Evolutionary conservation across 2,888 invertebrate genomes (phyloP), one percentile per base, ranked within the genome.

Genomic region (Dasysyrphus albostriatus): DNA sequence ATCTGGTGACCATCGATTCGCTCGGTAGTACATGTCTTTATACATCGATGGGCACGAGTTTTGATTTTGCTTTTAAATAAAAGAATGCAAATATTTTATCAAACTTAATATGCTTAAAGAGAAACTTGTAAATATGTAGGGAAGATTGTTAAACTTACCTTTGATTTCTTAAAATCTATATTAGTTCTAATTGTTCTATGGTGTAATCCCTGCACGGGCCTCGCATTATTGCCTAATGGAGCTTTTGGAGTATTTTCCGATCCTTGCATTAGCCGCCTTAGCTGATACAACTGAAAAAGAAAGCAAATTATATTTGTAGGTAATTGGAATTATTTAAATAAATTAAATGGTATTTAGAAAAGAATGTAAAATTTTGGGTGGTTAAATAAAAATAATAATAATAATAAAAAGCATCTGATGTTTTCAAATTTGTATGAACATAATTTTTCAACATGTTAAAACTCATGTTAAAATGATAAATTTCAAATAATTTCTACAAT

Each of bases 101-200:
- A 56, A 16, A 9, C 1, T n/a, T n/a, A n/a, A n/a, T n/a, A n/a
- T n/a, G n/a, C n/a, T n/a, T n/a, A n/a, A n/a, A n/a, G n/a, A n/a
- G n/a, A n/a, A n/a, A n/a, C n/a, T n/a, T n/a, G n/a, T n/a, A 61
- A 51, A 49, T 59, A 32, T 24, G 2, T 10, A n/a, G 6, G n/a
- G n/a, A 16, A 44, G 0, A 29, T 12, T 49, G n/a, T 37, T 19
- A 63, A 56, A 89, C 90, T 90, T 87, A 93, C 93, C 92, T 93
- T 93, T 91, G 93, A 93, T 92, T 95, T 96, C 93, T 95, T 96
- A 94, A 98, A 98, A 94, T 99, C 98, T 93, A 99, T 99, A 93
- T 99, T 99, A 89, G 99, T 99, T 91, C 99, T 95, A 91, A 99
- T 96, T 78, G 98, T 97, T 91, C 99, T 95, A 92, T 98, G 97